Conservation (phyloP, 2,113 vertebrate genomes). For the Xiphorhynchus elegans region DNA sequence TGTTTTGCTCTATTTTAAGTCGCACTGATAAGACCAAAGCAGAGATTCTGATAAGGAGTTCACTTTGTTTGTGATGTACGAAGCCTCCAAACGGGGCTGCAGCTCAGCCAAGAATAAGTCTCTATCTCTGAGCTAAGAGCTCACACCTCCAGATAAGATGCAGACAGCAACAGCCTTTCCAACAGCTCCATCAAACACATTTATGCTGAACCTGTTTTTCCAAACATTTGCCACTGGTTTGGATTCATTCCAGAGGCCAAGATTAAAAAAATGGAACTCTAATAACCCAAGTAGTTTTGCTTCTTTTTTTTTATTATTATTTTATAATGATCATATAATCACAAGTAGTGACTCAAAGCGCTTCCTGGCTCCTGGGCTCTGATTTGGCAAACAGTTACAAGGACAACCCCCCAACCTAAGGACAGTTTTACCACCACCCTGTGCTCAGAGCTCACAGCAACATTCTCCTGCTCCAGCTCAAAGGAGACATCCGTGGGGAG, state of each 20-base stretch:
- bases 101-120: background rate
- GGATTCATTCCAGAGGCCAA: background rate
- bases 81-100: background rate
- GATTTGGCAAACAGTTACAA: slow-evolving; percentile 31
- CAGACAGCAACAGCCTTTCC: background rate
- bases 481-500: slow-evolving; percentile 32
- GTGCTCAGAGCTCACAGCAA: slow-evolving; percentile 1
- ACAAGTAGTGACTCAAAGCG: slow-evolving; percentile 18
- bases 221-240: background rate
- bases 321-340: background rate
- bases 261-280: background rate
- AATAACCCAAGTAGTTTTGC: background rate
- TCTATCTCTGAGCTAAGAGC: background rate
- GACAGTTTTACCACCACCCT: background rate
- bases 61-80: background rate
- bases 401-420: background rate
- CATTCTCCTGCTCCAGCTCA: slow-evolving; percentile 36
- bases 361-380: slow-evolving; percentile 10
- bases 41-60: background rate
- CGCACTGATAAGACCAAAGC: background rate
- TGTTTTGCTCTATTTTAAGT: background rate
- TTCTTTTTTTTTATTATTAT: background rate
- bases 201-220: background rate
- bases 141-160: slow-evolving; percentile 11
- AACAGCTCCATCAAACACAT: background rate